Evolutionary conservation across 1,140 invertebrate genomes (phyloP).

Genomic region (Eufriesea mexicana): DNA sequence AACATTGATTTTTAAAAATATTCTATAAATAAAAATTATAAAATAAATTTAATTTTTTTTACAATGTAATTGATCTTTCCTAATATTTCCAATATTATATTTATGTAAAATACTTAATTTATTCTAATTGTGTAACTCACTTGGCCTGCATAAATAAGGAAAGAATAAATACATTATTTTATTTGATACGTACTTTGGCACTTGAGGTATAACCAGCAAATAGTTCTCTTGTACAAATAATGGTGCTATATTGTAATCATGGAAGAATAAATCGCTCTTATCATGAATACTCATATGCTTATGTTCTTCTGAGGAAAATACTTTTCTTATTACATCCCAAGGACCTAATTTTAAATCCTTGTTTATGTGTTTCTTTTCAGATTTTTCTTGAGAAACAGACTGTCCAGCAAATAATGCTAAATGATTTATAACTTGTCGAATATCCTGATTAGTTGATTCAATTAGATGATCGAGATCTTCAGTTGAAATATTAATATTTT

Average conservation of each 20-base stretch:
- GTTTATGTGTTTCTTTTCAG: slow-evolving; percentile 84
- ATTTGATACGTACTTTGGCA: slow-evolving; percentile 84
- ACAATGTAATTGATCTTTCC: not conserved
- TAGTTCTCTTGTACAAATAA: slow-evolving; percentile 99
- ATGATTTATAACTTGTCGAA: slow-evolving; percentile 96
- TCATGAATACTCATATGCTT: slow-evolving; percentile 92
- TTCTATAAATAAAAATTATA: not conserved
- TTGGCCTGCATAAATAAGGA: not conserved
- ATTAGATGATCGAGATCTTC: slow-evolving; percentile 93
- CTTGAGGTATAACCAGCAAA: slow-evolving; percentile 87
- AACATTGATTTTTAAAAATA: not conserved
- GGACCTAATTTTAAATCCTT: slow-evolving; percentile 95
- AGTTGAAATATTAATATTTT: slow-evolving; percentile 91
- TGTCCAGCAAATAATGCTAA: slow-evolving; percentile 89
- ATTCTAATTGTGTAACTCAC: not conserved
- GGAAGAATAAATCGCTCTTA: slow-evolving; percentile 96
- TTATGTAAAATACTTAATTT: not conserved
- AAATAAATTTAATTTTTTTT: not conserved
- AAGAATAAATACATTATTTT: not conserved
- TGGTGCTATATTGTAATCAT: slow-evolving; percentile 97
- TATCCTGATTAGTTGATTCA: slow-evolving; percentile 93
- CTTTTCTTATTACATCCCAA: slow-evolving; percentile 96
- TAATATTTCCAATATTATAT: too few relatives aligned
- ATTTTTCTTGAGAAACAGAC: slow-evolving; percentile 82
- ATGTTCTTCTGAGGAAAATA: slow-evolving; percentile 93